These are phyloP conservation scores for Laterallus jamaicensis DNA, from an alignment of 2,113 vertebrate species.

Conservation along the genomic window DNA sequence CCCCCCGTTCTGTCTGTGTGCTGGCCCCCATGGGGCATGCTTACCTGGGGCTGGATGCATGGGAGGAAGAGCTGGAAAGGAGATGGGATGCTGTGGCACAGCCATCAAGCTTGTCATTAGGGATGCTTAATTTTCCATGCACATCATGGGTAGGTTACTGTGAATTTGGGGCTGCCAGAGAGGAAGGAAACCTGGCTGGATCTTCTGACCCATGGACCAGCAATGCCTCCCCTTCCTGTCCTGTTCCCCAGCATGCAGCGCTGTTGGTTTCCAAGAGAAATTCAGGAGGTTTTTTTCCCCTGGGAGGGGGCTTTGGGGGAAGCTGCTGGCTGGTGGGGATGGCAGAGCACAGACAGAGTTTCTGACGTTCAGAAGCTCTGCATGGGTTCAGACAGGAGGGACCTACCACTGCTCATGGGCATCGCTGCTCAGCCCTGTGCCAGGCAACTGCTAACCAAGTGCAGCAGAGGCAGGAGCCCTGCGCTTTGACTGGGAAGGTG, in stretches of 20 bases:
- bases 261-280: not conserved
- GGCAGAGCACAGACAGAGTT: not conserved
- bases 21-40: not conserved
- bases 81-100: not conserved
- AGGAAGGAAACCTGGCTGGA: not conserved
- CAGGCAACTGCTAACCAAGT: no score
- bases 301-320: no score
- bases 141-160: not conserved
- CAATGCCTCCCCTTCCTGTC: not conserved
- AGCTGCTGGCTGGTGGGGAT: not conserved
- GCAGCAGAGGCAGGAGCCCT: not conserved
- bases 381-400: not conserved
- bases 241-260: fast-evolving
- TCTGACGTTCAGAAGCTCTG: not conserved
- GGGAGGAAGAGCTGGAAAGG: not conserved
- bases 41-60: no score
- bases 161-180: not conserved
- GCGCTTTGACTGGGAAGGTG: not conserved
- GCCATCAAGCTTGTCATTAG: not conserved
- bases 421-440: not conserved
- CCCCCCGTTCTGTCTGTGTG: fast-evolving
- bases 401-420: fast-evolving
- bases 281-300: not conserved
- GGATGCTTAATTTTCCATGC: not conserved
- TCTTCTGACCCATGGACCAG: not conserved